Conservation (phyloP, 2,113 vertebrate genomes). For the Scopus umbretta region DNA sequence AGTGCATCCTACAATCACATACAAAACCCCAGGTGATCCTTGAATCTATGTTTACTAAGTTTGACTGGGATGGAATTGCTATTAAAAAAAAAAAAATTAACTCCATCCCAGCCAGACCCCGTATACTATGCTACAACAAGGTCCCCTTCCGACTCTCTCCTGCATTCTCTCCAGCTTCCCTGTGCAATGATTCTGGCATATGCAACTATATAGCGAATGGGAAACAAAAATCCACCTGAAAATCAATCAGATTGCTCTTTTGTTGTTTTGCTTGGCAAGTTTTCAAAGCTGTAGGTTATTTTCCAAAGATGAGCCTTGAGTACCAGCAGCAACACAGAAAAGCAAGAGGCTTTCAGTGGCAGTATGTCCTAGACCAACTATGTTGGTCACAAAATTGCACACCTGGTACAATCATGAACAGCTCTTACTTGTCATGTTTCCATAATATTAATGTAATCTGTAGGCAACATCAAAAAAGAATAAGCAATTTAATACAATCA, state of each 20-base stretch:
- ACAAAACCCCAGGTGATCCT: neutral
- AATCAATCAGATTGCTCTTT: neutral
- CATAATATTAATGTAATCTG: neutral
- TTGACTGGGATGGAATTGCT: neutral
- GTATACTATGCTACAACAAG: neutral
- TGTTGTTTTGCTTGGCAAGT: neutral
- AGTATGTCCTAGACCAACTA: neutral
- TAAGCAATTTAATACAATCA: neutral
- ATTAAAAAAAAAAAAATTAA: neutral
- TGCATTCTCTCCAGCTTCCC: neutral
- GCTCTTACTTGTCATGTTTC: neutral
- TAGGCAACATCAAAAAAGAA: neutral
- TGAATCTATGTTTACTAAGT: neutral
- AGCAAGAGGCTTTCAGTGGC: neutral
- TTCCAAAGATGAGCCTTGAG: neutral
- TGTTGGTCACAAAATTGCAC: neutral
- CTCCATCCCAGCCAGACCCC: neutral
- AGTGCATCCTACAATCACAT: neutral
- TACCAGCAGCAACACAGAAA: neutral
- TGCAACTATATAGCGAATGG: neutral
- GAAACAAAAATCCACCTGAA: neutral
- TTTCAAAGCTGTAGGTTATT: neutral
- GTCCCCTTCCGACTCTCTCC: neutral
- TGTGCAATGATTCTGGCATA: neutral
- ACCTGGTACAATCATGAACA: neutral